These are phyloP conservation scores for Rhabdornis inornatus DNA, from an alignment of 2,113 vertebrate species.

Conservation along the genomic window DNA sequence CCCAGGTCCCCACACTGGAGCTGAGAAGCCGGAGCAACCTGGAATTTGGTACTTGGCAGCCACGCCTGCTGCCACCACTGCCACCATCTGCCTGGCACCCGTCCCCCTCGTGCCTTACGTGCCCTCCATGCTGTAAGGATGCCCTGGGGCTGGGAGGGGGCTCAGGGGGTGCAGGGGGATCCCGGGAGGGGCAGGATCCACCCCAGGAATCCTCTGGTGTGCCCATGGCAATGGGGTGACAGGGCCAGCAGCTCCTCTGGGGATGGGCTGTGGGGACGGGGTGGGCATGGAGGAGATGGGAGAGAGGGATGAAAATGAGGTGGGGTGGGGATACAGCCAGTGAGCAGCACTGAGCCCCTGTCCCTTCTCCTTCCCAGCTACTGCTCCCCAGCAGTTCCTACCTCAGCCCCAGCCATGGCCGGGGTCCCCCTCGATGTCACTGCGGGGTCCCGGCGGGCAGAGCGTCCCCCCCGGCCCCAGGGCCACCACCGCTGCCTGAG, in stretches of 20 bases:
- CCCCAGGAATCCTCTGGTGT: not conserved
- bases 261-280: not conserved
- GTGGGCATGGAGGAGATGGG: not conserved
- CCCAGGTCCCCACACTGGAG: not conserved
- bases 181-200: not conserved
- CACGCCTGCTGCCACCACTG: not conserved
- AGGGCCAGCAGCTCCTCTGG: not conserved
- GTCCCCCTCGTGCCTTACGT: conserved; percentile 71
- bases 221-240: not conserved
- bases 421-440: not conserved
- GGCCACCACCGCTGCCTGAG: not conserved
- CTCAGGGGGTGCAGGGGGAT: accelerated
- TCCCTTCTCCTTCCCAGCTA: conserved; percentile 66
- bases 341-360: accelerated
- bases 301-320: not conserved
- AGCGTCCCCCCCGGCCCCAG: not conserved
- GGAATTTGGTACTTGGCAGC: conserved; percentile 65
- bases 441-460: not conserved
- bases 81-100: conserved; percentile 61
- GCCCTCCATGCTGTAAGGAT: conserved; percentile 72
- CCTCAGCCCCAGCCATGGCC: conserved; percentile 34
- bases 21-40: not conserved
- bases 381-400: conserved; percentile 61
- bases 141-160: not conserved
- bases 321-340: accelerated